phyloP scores from a whole-genome alignment of 1,140 invertebrate species.

The Goniozus legneri region DNA sequence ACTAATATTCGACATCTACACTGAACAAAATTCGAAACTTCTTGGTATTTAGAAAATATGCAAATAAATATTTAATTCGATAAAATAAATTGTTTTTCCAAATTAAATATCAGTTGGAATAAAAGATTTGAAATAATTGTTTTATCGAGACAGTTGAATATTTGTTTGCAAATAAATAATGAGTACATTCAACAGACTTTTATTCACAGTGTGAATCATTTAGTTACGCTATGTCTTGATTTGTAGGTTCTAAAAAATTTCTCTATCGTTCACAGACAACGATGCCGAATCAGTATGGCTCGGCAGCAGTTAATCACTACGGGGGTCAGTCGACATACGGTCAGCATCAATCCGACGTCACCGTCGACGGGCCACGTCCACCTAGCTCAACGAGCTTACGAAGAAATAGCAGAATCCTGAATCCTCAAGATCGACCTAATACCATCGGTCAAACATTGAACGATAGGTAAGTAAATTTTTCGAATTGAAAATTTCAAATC shows the following conservation, averaged over 20 bases:
- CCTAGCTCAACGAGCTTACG: slow-evolving; percentile 41
- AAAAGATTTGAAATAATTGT: not conserved
- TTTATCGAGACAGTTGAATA: not conserved
- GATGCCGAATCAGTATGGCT: slow-evolving; percentile 38
- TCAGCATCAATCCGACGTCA: slow-evolving; percentile 37
- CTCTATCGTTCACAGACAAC: slow-evolving; percentile 26
- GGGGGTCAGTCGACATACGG: slow-evolving; percentile 23
- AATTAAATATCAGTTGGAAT: not conserved
- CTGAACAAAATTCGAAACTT: no score
- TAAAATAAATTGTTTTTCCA: not conserved
- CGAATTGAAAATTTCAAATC: not conserved
- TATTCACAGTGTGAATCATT: no score
- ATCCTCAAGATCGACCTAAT: slow-evolving; percentile 44
- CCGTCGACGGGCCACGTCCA: slow-evolving; percentile 34
- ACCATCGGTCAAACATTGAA: slow-evolving; percentile 48
- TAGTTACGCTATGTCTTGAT: not conserved
- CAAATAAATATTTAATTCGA: no score
- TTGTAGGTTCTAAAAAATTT: slow-evolving; percentile 1
- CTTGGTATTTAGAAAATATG: no score
- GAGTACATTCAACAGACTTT: no score
- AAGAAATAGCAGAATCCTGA: slow-evolving; percentile 47
- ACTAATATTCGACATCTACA: no score
- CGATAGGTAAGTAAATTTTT: slow-evolving; percentile 35
- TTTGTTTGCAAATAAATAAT: no score
- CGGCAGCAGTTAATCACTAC: slow-evolving; percentile 8